A percentile compares a stretch with the other conserved stretches of the same genome.
Conservation (phyloP, 1,140 invertebrate genomes). For the Drosophila lacteicornis region DNA sequence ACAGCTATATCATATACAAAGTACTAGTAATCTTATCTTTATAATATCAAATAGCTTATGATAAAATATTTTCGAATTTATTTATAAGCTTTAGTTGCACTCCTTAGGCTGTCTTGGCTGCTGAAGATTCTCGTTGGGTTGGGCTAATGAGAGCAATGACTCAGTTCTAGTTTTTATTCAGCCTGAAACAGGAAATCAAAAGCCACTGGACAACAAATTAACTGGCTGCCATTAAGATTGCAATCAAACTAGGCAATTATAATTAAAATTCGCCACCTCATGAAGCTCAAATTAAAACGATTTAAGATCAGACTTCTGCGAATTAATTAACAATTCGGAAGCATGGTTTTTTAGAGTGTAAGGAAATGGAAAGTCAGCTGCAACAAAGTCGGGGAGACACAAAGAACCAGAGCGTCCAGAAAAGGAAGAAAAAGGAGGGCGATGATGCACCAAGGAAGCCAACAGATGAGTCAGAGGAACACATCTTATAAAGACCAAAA, state of each 20-base stretch:
- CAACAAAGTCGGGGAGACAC: constrained; percentile 37
- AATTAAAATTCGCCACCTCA: constrained; percentile 42
- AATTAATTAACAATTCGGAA: constrained; percentile 4
- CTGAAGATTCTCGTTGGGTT: not conserved
- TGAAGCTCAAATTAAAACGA: constrained; percentile 1
- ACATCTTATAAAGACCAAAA: not conserved
- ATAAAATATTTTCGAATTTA: not conserved
- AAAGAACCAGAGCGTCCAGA: constrained; percentile 18
- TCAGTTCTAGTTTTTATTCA: constrained; percentile 37
- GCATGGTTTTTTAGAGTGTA: constrained; percentile 24
- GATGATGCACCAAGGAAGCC: constrained; percentile 39
- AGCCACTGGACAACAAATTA: constrained; percentile 22
- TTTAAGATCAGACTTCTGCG: constrained; percentile 6
- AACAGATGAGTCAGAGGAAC: constrained; percentile 29
- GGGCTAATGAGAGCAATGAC: constrained; percentile 16
- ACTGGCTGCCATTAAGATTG: constrained; percentile 27
- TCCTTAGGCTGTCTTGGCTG: not conserved
- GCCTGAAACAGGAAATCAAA: constrained; percentile 25
- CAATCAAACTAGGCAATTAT: constrained; percentile 44
- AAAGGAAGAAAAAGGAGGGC: constrained; percentile 17
- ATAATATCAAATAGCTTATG: not conserved
- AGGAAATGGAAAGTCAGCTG: constrained; percentile 33
- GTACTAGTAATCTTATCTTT: constrained; percentile 6
- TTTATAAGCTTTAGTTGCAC: not conserved
- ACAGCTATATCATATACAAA: constrained; percentile 24